These are phyloP conservation scores for roundworm (Caenorhabditis elegans) DNA, from an alignment of 1,140 invertebrate genomes.

Conservation along the genomic window WBcel235 BX284606.5:6473501-6474000, in stretches of 20 bases:
- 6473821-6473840: no score
- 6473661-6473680: neutral
- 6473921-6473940: no score
- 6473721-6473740: constrained; percentile 3
- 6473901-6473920: no score
- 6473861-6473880: neutral
- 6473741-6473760: neutral
- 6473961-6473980: neutral
- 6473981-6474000: constrained; percentile 2
- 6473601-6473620: neutral
- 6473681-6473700: neutral
- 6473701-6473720: neutral
- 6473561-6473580: neutral
- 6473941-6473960: no score
- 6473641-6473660: neutral
- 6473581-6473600: neutral
- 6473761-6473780: constrained; percentile 25
- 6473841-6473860: no score
- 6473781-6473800: neutral
- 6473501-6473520: neutral
- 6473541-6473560: neutral
- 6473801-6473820: neutral
- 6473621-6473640: neutral
- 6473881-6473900: neutral
- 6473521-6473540: no score